Percentiles rank a stretch among this genome's conserved stretches.
phyloP scores from a whole-genome alignment of 2,888 invertebrate species.

The Iselma pallidipennis region DNA sequence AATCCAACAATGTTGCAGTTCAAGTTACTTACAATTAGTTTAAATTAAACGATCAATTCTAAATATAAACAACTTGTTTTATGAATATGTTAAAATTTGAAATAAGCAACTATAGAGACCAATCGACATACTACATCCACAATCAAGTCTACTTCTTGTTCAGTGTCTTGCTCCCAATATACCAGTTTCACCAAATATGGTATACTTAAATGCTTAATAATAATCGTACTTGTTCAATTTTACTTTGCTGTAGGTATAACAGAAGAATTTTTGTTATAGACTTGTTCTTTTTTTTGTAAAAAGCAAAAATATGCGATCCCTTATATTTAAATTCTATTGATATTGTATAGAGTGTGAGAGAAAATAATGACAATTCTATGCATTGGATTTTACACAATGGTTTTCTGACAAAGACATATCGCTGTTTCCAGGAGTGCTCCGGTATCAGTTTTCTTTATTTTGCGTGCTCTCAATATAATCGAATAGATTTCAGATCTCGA shows the following conservation, averaged over 20 bases:
- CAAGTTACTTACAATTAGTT: not conserved
- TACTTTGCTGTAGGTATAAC: not conserved
- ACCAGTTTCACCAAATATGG: not conserved
- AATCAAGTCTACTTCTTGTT: not conserved
- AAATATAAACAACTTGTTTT: not conserved
- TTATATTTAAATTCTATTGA: slow-evolving; percentile 22
- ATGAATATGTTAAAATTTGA: not conserved
- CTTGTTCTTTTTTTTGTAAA: too few species aligned
- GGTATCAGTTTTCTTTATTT: slow-evolving; percentile 42
- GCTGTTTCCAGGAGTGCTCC: slow-evolving; percentile 27
- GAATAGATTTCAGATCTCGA: slow-evolving; percentile 29
- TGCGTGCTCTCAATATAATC: slow-evolving; percentile 31
- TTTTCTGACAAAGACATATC: slow-evolving; percentile 45
- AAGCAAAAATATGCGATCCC: not conserved
- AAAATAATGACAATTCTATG: slow-evolving; percentile 50
- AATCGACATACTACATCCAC: not conserved
- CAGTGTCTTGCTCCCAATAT: not conserved
- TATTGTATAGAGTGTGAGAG: slow-evolving; percentile 32
- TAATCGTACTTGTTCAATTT: not conserved
- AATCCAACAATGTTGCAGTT: not conserved
- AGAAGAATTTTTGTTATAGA: too few species aligned
- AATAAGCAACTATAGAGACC: not conserved
- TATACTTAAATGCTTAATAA: not conserved
- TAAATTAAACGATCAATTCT: not conserved
- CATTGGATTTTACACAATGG: slow-evolving; percentile 47